phyloP scores from a whole-genome alignment of 2,113 vertebrate species.

The Calidris pygmaea region DNA sequence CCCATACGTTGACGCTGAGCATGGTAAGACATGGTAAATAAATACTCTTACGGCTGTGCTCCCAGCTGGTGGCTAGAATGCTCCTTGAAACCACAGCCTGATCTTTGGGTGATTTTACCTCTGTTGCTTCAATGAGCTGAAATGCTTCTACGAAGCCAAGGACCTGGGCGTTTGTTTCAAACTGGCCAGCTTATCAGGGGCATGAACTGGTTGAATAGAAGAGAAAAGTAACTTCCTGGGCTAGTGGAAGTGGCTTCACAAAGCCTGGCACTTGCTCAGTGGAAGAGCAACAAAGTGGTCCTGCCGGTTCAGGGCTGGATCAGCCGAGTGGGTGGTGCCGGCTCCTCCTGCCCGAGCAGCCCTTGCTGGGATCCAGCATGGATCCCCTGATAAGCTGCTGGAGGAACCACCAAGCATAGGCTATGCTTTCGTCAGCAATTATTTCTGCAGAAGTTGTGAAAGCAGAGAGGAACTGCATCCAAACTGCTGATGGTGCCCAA shows the following conservation, averaged over 20 bases:
- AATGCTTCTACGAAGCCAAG: not conserved
- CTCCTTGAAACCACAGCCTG: not conserved
- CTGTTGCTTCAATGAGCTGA: not conserved
- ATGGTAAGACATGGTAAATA: not conserved
- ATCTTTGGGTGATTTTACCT: not conserved
- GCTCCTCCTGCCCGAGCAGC: not conserved
- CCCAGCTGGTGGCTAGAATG: not conserved
- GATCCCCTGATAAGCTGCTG: accelerated
- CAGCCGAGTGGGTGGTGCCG: not conserved
- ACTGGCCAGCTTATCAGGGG: not conserved
- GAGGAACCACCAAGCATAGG: accelerated
- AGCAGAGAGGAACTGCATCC: not conserved
- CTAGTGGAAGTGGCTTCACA: not conserved
- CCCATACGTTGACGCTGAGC: accelerated
- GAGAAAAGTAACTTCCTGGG: not conserved
- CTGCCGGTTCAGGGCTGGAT: not conserved
- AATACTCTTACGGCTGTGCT: not conserved
- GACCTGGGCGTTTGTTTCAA: not conserved
- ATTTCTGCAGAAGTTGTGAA: not conserved
- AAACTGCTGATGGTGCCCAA: not conserved
- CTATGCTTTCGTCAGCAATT: not conserved
- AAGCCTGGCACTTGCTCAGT: not conserved
- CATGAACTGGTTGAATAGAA: not conserved
- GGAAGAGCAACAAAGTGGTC: not conserved
- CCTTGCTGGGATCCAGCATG: not conserved